Base-by-base conservation (phyloP, 2,888 invertebrate genomes). In the Tortricodes alternella region DNA sequence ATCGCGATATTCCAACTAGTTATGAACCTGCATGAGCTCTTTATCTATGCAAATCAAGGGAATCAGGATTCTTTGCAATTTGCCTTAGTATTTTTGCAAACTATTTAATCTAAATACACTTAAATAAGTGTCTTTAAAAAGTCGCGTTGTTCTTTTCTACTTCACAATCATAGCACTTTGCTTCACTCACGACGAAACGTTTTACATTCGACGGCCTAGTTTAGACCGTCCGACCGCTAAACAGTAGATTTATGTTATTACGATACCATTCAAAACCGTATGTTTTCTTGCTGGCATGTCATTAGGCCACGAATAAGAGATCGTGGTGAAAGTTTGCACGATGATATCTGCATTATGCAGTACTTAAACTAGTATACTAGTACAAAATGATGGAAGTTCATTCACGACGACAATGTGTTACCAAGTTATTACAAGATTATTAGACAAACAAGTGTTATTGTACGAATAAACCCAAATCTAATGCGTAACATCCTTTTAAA, bases 241-340 rank as follows among this genome's bases (percentile, higher is more conserved):
- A 9, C 16, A 46, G 18, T 6, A 21, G 11, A 11, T 37, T 37
- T 37, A 23, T 37, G 48, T 48, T 11, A 53, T 44, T 53, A 55
- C 46, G 46, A 51, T 32, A 37, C 11, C 29, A 53, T n/a, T 55
- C 29, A 50, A 43, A 52, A 62, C 64, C 59, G 61, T 65, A 68
- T 62, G 62, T 64, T 62, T 61, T 64, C 61, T 62, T 62, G 49
- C 50, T n/a, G 34, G 56, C 41, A 64, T 62, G 67, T 69, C 75
- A 73, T 74, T 76, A 73, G 69, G 71, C 70, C 59, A 67, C 71
- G 73, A 74, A 73, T 71, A 74, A 62, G 71, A 77, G 69, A 67
- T 60, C 66, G 58, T 46, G 71, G 76, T 76, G 76, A 79, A 79
- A 80, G 78, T 72, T 61, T 15, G 4, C 11, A 29, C 29, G 24